Evolutionary conservation across 2,113 vertebrate genomes (phyloP).

Genomic region (Phrynocephalus versicolor): DNA sequence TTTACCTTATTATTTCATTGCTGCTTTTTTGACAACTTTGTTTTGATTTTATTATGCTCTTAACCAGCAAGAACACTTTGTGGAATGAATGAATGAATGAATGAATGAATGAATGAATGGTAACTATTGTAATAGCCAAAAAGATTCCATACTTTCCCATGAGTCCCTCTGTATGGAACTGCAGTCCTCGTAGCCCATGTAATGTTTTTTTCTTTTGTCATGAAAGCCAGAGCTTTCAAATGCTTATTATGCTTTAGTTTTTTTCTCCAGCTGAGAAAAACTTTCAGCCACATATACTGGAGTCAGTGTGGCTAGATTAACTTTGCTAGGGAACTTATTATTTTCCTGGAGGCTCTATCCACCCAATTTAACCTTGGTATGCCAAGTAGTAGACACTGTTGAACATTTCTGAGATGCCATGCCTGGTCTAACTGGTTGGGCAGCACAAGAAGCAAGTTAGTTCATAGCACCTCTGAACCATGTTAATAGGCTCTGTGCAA

Average conservation of each 20-base stretch:
- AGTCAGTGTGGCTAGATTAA: slow-evolving; percentile 16
- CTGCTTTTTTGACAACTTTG: too few species aligned
- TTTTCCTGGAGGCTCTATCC: background rate
- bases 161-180: background rate
- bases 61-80: too few species aligned
- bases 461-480: background rate
- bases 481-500: background rate
- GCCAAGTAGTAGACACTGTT: background rate
- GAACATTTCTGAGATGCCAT: slow-evolving; percentile 23
- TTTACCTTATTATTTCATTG: too few species aligned
- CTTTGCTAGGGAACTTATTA: background rate
- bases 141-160: too few species aligned
- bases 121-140: too few species aligned
- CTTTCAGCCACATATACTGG: background rate
- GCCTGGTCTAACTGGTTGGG: slow-evolving; percentile 22
- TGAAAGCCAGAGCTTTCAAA: background rate
- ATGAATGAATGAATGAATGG: too few species aligned
- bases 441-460: background rate
- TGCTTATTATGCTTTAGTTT: background rate
- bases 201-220: background rate
- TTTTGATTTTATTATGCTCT: too few species aligned
- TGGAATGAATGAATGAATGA: too few species aligned
- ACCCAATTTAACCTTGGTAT: slow-evolving; percentile 15
- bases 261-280: slow-evolving; percentile 14
- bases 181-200: background rate